phyloP scores from a whole-genome alignment of 1,140 invertebrate species.

The Drosophila paulistorum region DNA sequence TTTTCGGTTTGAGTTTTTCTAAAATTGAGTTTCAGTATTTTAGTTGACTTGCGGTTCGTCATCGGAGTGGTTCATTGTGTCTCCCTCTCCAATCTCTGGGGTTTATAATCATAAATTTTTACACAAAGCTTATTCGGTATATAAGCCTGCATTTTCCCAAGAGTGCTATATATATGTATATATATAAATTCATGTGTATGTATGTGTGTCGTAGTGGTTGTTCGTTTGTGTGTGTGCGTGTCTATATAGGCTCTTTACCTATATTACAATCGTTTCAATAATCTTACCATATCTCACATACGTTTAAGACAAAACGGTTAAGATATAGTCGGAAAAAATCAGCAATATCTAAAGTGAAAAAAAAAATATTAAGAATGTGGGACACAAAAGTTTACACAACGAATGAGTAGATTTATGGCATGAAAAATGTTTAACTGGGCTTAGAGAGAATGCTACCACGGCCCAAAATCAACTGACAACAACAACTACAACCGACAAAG shows the following conservation, averaged over 20 bases:
- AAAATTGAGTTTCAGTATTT: constrained; percentile 14
- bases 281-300: constrained; percentile 52
- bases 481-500: constrained; percentile 50
- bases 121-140: constrained; percentile 60
- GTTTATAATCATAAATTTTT: constrained; percentile 76
- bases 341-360: constrained; percentile 13
- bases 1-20: no score
- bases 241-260: neutral
- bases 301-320: constrained; percentile 39
- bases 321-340: neutral
- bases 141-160: constrained; percentile 76
- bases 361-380: constrained; percentile 59
- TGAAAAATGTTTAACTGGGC: constrained; percentile 60
- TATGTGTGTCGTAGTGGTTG: constrained; percentile 14
- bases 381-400: constrained; percentile 73
- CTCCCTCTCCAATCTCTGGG: constrained; percentile 49
- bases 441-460: constrained; percentile 54
- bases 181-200: constrained; percentile 28
- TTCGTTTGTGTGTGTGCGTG: constrained; percentile 27
- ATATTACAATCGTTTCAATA: constrained; percentile 35
- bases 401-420: constrained; percentile 65
- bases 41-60: constrained; percentile 77
- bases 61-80: constrained; percentile 70
- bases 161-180: constrained; percentile 38
- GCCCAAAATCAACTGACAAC: neutral